Base-by-base conservation (phyloP, 2,113 vertebrate genomes). In the Mormyrus iriodes region DNA sequence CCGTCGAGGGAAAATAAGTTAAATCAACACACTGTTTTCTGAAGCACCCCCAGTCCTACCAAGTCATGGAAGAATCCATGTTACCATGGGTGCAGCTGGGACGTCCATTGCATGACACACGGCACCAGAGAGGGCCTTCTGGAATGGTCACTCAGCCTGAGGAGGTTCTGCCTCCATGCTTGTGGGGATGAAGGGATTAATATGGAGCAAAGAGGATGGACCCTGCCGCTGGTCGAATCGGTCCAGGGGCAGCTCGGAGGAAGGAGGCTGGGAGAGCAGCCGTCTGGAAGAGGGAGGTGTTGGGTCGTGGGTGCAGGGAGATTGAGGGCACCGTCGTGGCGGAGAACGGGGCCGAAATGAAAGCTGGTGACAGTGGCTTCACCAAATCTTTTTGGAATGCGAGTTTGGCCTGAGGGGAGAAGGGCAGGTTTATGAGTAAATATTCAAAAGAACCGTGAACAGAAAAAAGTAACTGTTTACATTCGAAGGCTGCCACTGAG, bases 171-270 rank as follows among this genome's bases (percentile, higher is more conserved):
- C 86, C 35, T 9, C 69, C 27, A 55, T 21, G 73, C 21, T 83
- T 88, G 58, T 85, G 76, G 3, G 46, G 88, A 65, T 39, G 52
- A 83, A 86, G 42, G 83, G 84, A 15, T 96, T 89, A 99, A 94
- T 99, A 99, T 0, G 98, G 98, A 4, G 97, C 91, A 89, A 99
- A 99, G 88, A 99, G 97, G 89, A 99, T 97, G 8, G 98, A 98
- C 69, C 97, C 94, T 0, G 96, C 96, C 0, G 96, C 96, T 0
- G 97, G 94, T 31, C 98, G 96, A 83, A 99, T 97, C 88, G 98
- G 97, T 84, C 98, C 98, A 0, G 97, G 98, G 46, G 97, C 97
- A 0, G 98, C 96, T 91, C 97, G 95, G 90, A 99, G 95, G 89
- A 99, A 97, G 49, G 98, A 96, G 0, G 97, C 95, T 0, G 96